Evolutionary conservation across 2,888 invertebrate genomes (phyloP).

Genomic region (Philereme vetulata): DNA sequence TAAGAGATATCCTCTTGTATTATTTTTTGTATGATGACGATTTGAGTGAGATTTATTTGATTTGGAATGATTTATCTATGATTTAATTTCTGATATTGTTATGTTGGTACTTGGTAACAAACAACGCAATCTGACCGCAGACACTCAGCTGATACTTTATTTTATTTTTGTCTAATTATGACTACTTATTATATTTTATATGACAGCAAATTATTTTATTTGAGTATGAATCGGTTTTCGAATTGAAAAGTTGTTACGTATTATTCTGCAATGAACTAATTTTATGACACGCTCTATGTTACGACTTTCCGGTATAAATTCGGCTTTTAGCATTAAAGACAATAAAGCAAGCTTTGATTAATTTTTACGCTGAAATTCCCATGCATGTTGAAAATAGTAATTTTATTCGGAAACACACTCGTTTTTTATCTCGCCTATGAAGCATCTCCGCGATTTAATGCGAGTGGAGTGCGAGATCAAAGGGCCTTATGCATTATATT

Average conservation of each 20-base stretch:
- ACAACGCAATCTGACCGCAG: too few relatives aligned
- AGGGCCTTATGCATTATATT: constrained; percentile 82
- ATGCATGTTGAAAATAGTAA: constrained; percentile 32
- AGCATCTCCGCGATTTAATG: constrained; percentile 72
- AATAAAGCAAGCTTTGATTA: constrained; percentile 28
- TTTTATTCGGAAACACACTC: constrained; percentile 41
- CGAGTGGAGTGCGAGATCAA: constrained; percentile 78
- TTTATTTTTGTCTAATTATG: too few relatives aligned
- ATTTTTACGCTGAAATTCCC: constrained; percentile 14
- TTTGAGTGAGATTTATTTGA: too few relatives aligned
- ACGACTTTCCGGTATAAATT: constrained; percentile 51
- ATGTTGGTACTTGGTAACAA: too few relatives aligned
- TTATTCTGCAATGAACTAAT: constrained; percentile 25
- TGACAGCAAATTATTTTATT: too few relatives aligned
- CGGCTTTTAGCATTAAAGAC: constrained; percentile 44
- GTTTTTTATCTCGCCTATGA: constrained; percentile 51
- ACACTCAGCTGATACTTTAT: too few relatives aligned
- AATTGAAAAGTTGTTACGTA: too few relatives aligned
- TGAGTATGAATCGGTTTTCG: too few relatives aligned
- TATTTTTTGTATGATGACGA: constrained; percentile 61
- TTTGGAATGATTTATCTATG: too few relatives aligned
- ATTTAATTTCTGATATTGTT: too few relatives aligned
- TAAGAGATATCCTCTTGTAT: constrained; percentile 75
- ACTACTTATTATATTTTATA: too few relatives aligned
- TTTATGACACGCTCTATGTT: constrained; percentile 70